Percentiles rank a stretch among this genome's conserved stretches.
phyloP scores from a whole-genome alignment of 2,888 invertebrate genomes.

The Antheraea yamamai region DNA sequence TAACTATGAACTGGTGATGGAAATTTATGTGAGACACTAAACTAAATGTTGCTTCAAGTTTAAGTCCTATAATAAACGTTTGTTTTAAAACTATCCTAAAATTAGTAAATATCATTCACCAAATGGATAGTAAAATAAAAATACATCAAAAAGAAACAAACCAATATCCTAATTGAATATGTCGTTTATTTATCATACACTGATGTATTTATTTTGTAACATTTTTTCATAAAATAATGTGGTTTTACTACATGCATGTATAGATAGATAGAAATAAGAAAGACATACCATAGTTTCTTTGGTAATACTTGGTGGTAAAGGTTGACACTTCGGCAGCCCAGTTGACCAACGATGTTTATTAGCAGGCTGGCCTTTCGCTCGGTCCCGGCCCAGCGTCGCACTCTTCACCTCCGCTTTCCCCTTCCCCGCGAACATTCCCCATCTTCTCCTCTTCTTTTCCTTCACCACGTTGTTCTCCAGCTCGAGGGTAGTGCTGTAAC shows the following conservation, averaged over 20 bases:
- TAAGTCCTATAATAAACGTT: too few relatives aligned
- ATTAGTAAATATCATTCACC: too few relatives aligned
- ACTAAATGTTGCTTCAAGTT: too few relatives aligned
- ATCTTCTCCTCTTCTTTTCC: constrained; percentile 84
- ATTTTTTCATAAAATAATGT: too few relatives aligned
- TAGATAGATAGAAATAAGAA: neutral
- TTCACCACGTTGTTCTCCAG: constrained; percentile 60
- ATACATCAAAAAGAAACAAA: too few relatives aligned
- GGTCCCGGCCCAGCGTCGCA: constrained; percentile 86
- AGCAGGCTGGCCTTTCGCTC: constrained; percentile 70
- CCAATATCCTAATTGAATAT: too few relatives aligned
- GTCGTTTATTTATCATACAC: too few relatives aligned
- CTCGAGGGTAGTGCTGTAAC: constrained; percentile 60
- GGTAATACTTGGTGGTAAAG: constrained; percentile 88
- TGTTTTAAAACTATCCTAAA: too few relatives aligned
- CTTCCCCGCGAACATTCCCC: constrained; percentile 87
- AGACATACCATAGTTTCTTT: constrained; percentile 89
- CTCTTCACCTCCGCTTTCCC: constrained; percentile 84
- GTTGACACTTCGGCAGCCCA: constrained; percentile 86
- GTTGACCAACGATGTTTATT: constrained; percentile 87
- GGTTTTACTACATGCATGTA: neutral
- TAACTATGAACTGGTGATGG: too few relatives aligned
- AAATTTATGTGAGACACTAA: too few relatives aligned
- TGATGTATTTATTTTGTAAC: too few relatives aligned
- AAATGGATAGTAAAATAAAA: too few relatives aligned